Base-by-base conservation (phyloP, 1,140 invertebrate genomes). In the Lysiphlebus fabarum region DNA sequence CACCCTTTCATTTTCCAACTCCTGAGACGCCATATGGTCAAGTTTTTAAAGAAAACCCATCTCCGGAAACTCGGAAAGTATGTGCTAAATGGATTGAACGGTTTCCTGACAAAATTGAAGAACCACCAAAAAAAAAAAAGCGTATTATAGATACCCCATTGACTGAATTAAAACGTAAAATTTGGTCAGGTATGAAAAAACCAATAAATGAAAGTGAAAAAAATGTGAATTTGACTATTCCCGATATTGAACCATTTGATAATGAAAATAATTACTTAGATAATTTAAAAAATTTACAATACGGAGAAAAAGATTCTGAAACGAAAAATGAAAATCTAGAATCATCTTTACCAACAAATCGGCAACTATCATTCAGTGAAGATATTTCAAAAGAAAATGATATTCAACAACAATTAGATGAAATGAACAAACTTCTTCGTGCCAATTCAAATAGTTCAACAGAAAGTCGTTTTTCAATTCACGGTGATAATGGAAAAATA, bases 11-110 rank as follows among this genome's bases (percentile, higher is more conserved):
- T 42, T 67, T 82, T 5, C 68, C 76, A 4, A 85, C 84, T 1
- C 84, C 84, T 2, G 80, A 82, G 8, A 81, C 80, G 37, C 83
- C 84, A 1, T 82, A 83, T 55, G 83, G 83, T 8, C 71, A 75
- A 41, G 44, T 77, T 17, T 81, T 81, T 59, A 71, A 72, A 40
- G 65, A 77, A 0, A 75, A 83, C 71, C 82, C 83, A 12, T 82
- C 82, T 8, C 79, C 80, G 3, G 62, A 70, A 5, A 77, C 82
- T 2, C 74, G 77, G 58, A 82, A 85, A 74, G 68, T 66, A 5
- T 81, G 78, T 73, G 60, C 79, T 17, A 77, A 76, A 60, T 85
- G 76, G 72, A 68, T 81, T 4, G 70, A 84, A 40, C 65, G 67
- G 47, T 73, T 83, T 51, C 80, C 81, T 1, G 78, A 83, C 50